Evolutionary conservation across 2,113 vertebrate species (phyloP), one percentile per base, ranked within the genome.

Genomic region (Tautogolabrus adspersus): DNA sequence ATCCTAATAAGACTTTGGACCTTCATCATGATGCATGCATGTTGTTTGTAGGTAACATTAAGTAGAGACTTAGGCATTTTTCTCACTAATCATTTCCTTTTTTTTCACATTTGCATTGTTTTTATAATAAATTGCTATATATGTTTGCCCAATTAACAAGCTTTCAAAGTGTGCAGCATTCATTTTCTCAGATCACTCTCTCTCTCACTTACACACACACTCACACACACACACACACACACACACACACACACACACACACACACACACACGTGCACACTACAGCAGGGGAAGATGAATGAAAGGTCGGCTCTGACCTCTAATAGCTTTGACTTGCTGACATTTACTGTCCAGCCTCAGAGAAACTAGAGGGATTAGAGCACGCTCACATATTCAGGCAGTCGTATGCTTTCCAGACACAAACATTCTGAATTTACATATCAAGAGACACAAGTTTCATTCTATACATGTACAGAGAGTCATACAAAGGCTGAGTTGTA

Each of bases 321-420:
- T 77, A 69, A 81, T 75, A 77, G 75, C 69, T 89, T 83, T 82
- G 74, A 79, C 81, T 80, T 77, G 10, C 74, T 85, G 79, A 85
- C 75, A 73, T 87, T 85, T 85, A 80, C 23, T 69, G 61, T 77
- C 66, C 44, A 63, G 61, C 58, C 69, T 55, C 1, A 1, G 26
- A 66, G 69, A 57, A 80, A 80, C 66, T 23, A 76, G 19, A 57
- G 21, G 19, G 56, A 71, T 76, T 77, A 59, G 42, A 75, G 46
- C 13, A 15, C 11, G 8, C 15, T 0, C 38, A 19, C 21, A 47
- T n/a, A 13, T 21, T 54, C 26, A 49, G 22, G 23, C 61, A 42
- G 11, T 6, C 4, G 46, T 6, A 22, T 47, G 51, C 13, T 49
- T 26, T 60, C 6, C 15, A 47, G n/a, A 68, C 40, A 68, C 40